Conservation (phyloP, 2,888 invertebrate genomes). For the Bunonema sp. region DNA sequence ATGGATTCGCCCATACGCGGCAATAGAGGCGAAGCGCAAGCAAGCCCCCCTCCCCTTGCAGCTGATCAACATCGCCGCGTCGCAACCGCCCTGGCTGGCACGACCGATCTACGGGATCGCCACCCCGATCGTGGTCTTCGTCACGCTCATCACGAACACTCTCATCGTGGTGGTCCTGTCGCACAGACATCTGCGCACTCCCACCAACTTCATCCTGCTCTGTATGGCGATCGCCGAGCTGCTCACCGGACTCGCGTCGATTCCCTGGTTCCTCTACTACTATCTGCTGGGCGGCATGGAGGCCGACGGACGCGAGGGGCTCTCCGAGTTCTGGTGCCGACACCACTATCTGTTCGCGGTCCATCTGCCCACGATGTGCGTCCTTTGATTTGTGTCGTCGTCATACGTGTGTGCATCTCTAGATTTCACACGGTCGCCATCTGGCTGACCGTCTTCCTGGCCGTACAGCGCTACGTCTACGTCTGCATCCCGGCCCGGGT, state of each 20-base stretch:
- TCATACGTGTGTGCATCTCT: background rate
- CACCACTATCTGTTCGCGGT: conserved; percentile 51
- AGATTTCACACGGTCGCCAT: conserved; percentile 75
- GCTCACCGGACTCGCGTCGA: conserved; percentile 12
- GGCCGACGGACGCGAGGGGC: conserved; percentile 4
- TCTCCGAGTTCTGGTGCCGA: conserved; percentile 15
- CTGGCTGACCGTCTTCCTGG: conserved; percentile 73
- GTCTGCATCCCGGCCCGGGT: conserved; percentile 78
- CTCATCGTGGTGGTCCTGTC: conserved; percentile 14
- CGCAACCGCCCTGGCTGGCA: conserved; percentile 3
- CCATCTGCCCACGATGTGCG: conserved; percentile 57
- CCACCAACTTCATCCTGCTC: conserved; percentile 17
- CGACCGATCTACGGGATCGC: conserved; percentile 13
- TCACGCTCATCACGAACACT: conserved; percentile 14
- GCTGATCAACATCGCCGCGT: conserved; percentile 3
- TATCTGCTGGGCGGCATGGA: conserved; percentile 11
- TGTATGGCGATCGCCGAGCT: conserved; percentile 19
- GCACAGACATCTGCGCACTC: conserved; percentile 13
- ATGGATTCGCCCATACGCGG: too few relatives aligned
- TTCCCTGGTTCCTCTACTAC: conserved; percentile 19
- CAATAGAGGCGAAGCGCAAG: too few relatives aligned
- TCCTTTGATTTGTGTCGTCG: background rate
- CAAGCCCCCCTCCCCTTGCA: too few relatives aligned
- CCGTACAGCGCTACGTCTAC: conserved; percentile 74
- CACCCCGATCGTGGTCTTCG: conserved; percentile 11